A percentile compares a stretch with the other conserved stretches of the same genome.
Evolutionary conservation across 2,113 vertebrate species (phyloP).

Genomic region (Ptilorrhoa leucosticta): DNA sequence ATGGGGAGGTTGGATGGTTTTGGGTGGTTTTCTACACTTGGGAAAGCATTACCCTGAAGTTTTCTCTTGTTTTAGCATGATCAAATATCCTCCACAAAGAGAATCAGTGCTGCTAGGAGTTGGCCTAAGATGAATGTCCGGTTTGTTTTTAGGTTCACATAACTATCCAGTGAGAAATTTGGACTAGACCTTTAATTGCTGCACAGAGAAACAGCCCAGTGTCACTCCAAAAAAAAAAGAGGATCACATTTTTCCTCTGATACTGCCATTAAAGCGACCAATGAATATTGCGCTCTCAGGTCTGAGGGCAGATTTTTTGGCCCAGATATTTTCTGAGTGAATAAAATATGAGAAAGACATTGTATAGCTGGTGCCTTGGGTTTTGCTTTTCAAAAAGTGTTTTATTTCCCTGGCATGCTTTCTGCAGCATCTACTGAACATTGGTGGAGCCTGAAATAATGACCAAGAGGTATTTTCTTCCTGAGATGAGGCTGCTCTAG

Average conservation of each 20-base stretch:
- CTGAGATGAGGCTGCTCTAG: slow-evolving; percentile 17
- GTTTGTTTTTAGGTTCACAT: slow-evolving; percentile 14
- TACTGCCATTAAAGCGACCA: background rate
- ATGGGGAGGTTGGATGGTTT: background rate
- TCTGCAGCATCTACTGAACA: background rate
- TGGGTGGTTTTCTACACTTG: background rate
- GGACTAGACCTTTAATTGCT: slow-evolving; percentile 17
- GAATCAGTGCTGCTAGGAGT: background rate
- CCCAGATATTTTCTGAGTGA: slow-evolving; percentile 2
- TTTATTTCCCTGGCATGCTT: slow-evolving; percentile 49
- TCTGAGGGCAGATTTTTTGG: slow-evolving; percentile 46
- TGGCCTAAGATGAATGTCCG: slow-evolving; percentile 4
- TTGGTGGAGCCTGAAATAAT: background rate
- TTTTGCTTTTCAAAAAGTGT: slow-evolving; percentile 21
- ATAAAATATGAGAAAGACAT: slow-evolving; percentile 11
- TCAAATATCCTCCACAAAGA: background rate
- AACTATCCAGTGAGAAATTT: slow-evolving; percentile 30
- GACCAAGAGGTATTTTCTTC: slow-evolving; percentile 30
- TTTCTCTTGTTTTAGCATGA: background rate
- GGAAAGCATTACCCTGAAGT: background rate
- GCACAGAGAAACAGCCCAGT: background rate
- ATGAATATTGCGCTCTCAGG: background rate
- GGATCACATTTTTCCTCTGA: slow-evolving; percentile 28
- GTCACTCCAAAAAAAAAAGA: background rate
- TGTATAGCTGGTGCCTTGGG: slow-evolving; percentile 28